phyloP scores from a whole-genome alignment of 2,113 vertebrate species.

The Kobus ellipsiprymnus region DNA sequence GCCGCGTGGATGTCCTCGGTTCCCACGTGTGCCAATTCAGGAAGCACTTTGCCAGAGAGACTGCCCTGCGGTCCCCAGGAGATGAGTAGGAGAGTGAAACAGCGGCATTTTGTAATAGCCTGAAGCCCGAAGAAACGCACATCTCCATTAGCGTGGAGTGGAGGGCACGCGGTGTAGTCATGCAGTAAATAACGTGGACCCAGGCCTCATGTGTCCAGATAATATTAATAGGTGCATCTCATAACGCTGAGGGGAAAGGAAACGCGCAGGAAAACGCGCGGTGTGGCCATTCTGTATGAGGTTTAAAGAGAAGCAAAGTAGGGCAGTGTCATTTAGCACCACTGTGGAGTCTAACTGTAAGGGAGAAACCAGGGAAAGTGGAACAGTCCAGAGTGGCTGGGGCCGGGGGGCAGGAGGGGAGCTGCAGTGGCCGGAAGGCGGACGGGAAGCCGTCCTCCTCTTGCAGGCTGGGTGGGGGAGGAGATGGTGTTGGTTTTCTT shows the following conservation, averaged over 20 bases:
- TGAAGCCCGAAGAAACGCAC: background rate
- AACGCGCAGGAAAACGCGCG: background rate
- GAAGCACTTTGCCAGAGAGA: background rate
- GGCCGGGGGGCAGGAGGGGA: background rate
- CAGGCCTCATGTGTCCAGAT: fast-evolving
- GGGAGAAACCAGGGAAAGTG: background rate
- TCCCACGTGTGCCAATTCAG: fast-evolving
- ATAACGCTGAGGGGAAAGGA: background rate
- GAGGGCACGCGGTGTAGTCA: fast-evolving
- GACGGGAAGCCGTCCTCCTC: background rate
- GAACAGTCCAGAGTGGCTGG: background rate
- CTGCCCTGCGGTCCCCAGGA: background rate
- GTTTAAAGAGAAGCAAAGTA: background rate
- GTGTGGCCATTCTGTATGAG: background rate
- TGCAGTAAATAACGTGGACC: fast-evolving
- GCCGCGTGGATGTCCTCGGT: fast-evolving
- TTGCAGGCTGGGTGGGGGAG: background rate
- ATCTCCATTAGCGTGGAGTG: fast-evolving
- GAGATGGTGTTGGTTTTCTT: background rate
- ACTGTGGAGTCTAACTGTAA: too few relatives aligned
- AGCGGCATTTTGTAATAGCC: background rate
- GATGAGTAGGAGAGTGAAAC: background rate
- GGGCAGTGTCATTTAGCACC: background rate
- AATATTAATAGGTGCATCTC: background rate
- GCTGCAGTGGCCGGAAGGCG: too few relatives aligned